Percentiles rank a stretch among this genome's conserved stretches.
Evolutionary conservation across 2,797 vertebrate species (phyloP).

Genomic region (Pseudocheirus occidentalis): DNA sequence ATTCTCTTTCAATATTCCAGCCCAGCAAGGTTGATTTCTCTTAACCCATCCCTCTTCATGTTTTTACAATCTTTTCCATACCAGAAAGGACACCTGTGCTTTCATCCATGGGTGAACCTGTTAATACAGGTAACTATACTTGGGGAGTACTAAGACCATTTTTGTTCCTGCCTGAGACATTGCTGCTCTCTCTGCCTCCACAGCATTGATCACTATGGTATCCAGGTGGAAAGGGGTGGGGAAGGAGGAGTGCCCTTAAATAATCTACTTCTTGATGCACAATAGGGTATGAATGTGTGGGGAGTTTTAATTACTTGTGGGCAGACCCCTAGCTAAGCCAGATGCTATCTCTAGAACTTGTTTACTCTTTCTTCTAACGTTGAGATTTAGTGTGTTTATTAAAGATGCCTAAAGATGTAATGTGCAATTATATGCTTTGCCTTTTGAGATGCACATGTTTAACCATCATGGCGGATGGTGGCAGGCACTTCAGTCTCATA

Average conservation of each 20-base stretch:
- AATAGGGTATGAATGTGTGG: background rate
- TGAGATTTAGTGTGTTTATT: background rate
- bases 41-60: background rate
- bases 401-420: slow-evolving; percentile 10
- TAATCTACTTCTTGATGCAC: background rate
- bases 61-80: background rate
- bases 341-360: slow-evolving; percentile 30
- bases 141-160: background rate
- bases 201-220: background rate
- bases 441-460: background rate
- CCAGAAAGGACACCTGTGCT: background rate
- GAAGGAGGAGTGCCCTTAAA: background rate
- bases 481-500: background rate
- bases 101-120: background rate
- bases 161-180: background rate
- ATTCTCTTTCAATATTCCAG: background rate
- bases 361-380: background rate
- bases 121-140: background rate
- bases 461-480: background rate
- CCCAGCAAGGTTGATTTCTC: background rate
- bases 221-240: background rate
- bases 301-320: background rate
- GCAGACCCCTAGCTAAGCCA: background rate
- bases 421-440: background rate
- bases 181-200: background rate